A percentile compares a stretch with the other conserved stretches of the same genome.
phyloP scores from a whole-genome alignment of 2,113 vertebrate species.

The Hucho hucho region DNA sequence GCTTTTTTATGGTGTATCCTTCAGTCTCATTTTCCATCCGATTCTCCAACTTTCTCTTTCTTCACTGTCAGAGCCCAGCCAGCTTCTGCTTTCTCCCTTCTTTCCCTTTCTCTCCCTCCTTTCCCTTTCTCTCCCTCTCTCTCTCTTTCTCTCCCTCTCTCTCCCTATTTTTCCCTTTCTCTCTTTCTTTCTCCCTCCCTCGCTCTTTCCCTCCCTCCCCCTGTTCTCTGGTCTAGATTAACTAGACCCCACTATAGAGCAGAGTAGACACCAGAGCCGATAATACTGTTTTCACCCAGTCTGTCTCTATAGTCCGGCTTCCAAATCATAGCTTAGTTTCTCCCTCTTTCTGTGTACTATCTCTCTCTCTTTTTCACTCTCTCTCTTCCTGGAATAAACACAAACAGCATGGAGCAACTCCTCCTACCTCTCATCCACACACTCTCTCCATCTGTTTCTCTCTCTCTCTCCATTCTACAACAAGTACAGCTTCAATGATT shows the following conservation, averaged over 20 bases:
- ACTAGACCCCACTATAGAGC: constrained; percentile 25
- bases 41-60: constrained; percentile 64
- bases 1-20: constrained; percentile 62
- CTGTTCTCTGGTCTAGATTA: constrained; percentile 45
- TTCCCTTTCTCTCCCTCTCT: constrained; percentile 3
- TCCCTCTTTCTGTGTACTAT: too few species aligned
- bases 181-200: constrained; percentile 67
- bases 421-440: constrained; percentile 30
- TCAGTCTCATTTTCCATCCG: constrained; percentile 64
- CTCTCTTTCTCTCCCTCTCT: background rate
- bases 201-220: constrained; percentile 12
- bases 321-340: too few species aligned
- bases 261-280: constrained; percentile 23
- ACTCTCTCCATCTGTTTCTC: constrained; percentile 35
- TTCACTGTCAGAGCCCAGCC: constrained; percentile 4
- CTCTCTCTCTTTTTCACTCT: background rate
- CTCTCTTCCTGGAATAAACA: constrained; percentile 28
- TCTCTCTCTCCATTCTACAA: background rate
- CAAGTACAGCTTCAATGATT: too few species aligned
- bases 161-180: constrained; percentile 5
- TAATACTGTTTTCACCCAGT: constrained; percentile 27
- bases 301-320: background rate
- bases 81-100: constrained; percentile 20
- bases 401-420: constrained; percentile 37
- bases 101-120: background rate